Percentiles rank a stretch among this genome's conserved stretches.
Evolutionary conservation across 1,140 invertebrate genomes (phyloP).

Genomic region (Thaumetopoea pityocampa): DNA sequence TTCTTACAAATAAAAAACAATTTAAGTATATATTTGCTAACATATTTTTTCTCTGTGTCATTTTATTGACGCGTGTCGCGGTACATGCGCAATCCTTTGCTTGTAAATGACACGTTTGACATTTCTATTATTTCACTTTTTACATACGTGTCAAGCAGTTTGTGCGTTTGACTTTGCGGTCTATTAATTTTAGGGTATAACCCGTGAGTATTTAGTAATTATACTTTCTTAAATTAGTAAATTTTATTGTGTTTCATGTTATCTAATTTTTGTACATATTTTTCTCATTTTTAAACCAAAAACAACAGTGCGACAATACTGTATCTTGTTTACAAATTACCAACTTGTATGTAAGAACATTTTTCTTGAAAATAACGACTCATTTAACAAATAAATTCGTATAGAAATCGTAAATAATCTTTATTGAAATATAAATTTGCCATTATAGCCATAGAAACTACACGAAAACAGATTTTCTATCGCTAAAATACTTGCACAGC

Average conservation of each 20-base stretch:
- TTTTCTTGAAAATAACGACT: constrained; percentile 22
- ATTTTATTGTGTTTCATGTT: not conserved
- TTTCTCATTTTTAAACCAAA: constrained; percentile 9
- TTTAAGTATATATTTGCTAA: too few species aligned
- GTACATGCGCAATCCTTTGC: constrained; percentile 27
- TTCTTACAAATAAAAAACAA: too few species aligned
- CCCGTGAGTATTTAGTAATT: constrained; percentile 51
- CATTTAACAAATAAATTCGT: constrained; percentile 24
- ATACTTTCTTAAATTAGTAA: too few species aligned
- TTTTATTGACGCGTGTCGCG: constrained; percentile 55
- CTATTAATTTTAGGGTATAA: constrained; percentile 63
- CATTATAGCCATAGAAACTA: not conserved
- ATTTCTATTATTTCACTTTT: constrained; percentile 54
- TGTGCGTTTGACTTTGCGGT: constrained; percentile 54
- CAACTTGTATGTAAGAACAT: constrained; percentile 13
- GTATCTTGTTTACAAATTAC: constrained; percentile 9
- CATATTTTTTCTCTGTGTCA: too few species aligned
- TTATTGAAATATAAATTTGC: constrained; percentile 7
- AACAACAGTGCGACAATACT: not conserved
- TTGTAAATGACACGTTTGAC: constrained; percentile 34
- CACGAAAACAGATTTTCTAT: constrained; percentile 1
- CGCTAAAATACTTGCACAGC: constrained; percentile 5
- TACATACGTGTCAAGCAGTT: constrained; percentile 69
- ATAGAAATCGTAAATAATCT: constrained; percentile 16
- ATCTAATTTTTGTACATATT: constrained; percentile 4